Evolutionary conservation across 2,888 invertebrate species (phyloP).

Genomic region (Lasioglossum morio): DNA sequence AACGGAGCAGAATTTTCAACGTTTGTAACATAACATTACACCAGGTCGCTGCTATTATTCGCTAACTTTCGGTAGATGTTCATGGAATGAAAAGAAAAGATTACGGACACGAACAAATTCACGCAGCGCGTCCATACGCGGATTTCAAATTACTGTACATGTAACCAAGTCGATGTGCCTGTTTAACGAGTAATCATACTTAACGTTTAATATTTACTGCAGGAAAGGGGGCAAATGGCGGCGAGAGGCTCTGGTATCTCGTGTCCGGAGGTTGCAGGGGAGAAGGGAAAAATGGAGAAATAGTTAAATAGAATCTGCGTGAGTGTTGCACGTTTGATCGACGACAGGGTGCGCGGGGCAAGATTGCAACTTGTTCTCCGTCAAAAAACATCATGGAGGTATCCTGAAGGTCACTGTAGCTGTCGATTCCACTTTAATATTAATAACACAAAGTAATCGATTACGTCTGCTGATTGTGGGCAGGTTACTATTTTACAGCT

Average conservation of each 20-base stretch:
- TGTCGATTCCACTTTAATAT: neutral
- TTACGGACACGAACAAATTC: conserved; percentile 3
- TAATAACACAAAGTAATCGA: neutral
- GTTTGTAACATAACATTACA: neutral
- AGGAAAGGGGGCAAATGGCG: conserved; percentile 37
- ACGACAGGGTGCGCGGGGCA: neutral
- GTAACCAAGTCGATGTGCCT: conserved; percentile 84
- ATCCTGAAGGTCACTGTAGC: neutral
- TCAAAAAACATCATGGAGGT: neutral
- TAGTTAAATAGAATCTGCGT: conserved; percentile 60
- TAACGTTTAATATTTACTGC: conserved; percentile 66
- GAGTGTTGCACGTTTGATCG: conserved; percentile 64
- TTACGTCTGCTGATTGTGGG: neutral
- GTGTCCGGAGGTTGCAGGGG: conserved; percentile 3
- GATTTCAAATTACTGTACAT: conserved; percentile 25
- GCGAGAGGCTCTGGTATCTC: conserved; percentile 9
- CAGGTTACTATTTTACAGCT: neutral
- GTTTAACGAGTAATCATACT: conserved; percentile 81
- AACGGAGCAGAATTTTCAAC: conserved; percentile 18
- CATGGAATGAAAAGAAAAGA: neutral
- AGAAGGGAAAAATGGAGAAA: neutral
- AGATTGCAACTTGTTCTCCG: neutral
- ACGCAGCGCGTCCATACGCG: conserved; percentile 37
- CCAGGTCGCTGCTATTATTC: conserved; percentile 25
- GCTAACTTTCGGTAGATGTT: conserved; percentile 10